Evolutionary conservation across 2,888 invertebrate species (phyloP), one percentile per base, ranked within the genome.

Genomic region (Homarus gammarus): DNA sequence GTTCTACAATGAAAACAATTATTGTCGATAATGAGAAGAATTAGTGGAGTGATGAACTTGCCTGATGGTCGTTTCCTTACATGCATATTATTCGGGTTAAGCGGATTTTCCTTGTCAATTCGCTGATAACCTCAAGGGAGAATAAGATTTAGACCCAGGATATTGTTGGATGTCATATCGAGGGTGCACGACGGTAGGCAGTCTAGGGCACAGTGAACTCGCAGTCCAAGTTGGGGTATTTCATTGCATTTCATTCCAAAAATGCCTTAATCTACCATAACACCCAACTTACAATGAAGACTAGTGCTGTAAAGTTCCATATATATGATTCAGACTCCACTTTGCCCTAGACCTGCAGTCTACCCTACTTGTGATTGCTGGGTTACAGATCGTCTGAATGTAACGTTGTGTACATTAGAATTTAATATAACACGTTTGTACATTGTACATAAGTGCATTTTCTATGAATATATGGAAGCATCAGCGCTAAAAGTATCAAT

Each of bases 381-480:
- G 83, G 88, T 84, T 78, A 84, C 84, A 64, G 84, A 64, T 77
- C 64, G 72, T 79, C 51, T 72, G 79, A 38, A 70, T 83, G 82
- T 70, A 12, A 79, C 84, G 68, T 88, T 64, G 84, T 83, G 82
- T 83, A 83, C 33, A 89, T 70, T 86, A 79, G 86, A 78, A 38
- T 49, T 79, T 72, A 83, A n/a, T 82, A 56, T 87, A 68, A 83
- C 31, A 40, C 49, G 40, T 83, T 83, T 83, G 82, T 83, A 83
- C 83, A 83, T 78, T 89, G 87, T 87, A 87, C 81, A 87, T 87
- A 87, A 49, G 70, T 86, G 72, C 33, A 79, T 78, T 78, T 79
- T 79, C 79, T 79, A 86, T 86, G 86, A 79, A 86, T 86, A 86
- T 79, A 86, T 86, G 86, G 56, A 64, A 56, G 78, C 86, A 86